These are phyloP conservation scores for Apeltes quadracus DNA, from an alignment of 2,113 vertebrate genomes.

Conservation along the genomic window DNA sequence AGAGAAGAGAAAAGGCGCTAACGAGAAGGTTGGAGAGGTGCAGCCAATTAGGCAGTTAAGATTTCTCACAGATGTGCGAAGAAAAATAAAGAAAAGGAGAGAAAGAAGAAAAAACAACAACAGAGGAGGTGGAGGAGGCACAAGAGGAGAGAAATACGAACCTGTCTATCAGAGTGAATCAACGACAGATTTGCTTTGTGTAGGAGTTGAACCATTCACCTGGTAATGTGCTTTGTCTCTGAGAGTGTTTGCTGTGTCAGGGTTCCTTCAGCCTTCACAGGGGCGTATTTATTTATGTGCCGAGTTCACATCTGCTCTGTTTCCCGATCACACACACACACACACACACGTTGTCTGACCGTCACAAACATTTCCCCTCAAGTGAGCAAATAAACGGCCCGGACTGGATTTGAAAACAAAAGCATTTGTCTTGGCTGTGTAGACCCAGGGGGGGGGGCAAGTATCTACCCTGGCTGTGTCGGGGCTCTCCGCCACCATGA, in stretches of 20 bases:
- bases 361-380: background rate
- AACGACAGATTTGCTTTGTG: slow-evolving; percentile 18
- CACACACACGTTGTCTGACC: too few relatives aligned
- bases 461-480: slow-evolving; percentile 90
- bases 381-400: background rate
- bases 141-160: slow-evolving; percentile 16
- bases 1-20: background rate
- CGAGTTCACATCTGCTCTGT: background rate
- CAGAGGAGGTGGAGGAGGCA: slow-evolving; percentile 6
- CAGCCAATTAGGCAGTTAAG: slow-evolving; percentile 1
- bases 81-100: background rate
- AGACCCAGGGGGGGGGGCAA: background rate
- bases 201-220: slow-evolving; percentile 45
- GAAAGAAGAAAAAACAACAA: slow-evolving; percentile 21
- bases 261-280: background rate
- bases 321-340: background rate
- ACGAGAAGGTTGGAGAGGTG: slow-evolving; percentile 10
- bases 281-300: background rate
- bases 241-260: background rate
- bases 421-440: background rate
- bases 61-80: slow-evolving; percentile 15
- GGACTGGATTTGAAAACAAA: background rate
- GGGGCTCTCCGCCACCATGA: slow-evolving; percentile 92
- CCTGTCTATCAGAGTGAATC: slow-evolving; percentile 39
- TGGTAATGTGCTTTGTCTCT: slow-evolving; percentile 14